Conservation (phyloP, 2,113 vertebrate genomes). For the Asarcornis scutulata region DNA sequence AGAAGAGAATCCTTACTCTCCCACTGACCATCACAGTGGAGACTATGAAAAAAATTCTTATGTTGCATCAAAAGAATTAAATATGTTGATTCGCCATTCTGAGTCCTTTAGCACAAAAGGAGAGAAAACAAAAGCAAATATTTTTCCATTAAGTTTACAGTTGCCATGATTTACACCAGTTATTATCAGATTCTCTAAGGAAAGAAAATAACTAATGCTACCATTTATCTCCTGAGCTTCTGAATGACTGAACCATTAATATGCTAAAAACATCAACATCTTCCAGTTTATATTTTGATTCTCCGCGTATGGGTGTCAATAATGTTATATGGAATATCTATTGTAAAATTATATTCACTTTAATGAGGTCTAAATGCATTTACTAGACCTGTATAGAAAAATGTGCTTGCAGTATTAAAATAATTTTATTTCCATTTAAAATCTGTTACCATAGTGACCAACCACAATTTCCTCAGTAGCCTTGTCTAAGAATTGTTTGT, state of each 20-base stretch:
- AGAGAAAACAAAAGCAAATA: slow-evolving; percentile 17
- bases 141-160: not conserved
- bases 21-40: not conserved
- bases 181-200: slow-evolving; percentile 17
- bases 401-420: slow-evolving; percentile 18
- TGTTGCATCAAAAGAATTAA: accelerated
- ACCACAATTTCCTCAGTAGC: slow-evolving; percentile 41
- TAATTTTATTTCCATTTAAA: slow-evolving; percentile 51
- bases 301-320: not conserved
- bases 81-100: not conserved
- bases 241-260: not conserved
- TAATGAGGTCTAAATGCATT: not conserved
- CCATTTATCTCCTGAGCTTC: not conserved
- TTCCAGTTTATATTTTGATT: slow-evolving; percentile 2
- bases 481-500: slow-evolving; percentile 25
- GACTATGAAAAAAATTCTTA: not conserved
- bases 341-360: not conserved
- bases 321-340: not conserved
- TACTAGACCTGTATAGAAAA: not conserved
- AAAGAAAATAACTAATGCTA: slow-evolving; percentile 16
- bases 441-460: slow-evolving; percentile 65
- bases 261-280: not conserved
- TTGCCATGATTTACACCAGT: not conserved
- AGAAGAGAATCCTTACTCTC: not conserved
- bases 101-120: not conserved